phyloP scores from a whole-genome alignment of 2,113 vertebrate genomes.

The Corydoras sp. region DNA sequence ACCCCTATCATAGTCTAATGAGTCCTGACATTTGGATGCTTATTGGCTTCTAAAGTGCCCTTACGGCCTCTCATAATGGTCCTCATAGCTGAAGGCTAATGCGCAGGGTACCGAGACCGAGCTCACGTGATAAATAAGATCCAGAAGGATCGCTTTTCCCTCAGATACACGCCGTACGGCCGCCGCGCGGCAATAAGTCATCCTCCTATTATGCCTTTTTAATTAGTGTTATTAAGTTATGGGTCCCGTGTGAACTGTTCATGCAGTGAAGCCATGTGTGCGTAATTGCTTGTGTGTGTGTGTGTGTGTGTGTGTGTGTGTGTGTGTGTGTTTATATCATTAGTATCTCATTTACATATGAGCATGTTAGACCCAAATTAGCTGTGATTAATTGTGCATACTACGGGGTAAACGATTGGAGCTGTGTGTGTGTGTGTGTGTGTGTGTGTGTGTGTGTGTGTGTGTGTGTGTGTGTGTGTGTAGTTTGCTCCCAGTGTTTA shows the following conservation, averaged over 20 bases:
- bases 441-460: slow-evolving; percentile 26
- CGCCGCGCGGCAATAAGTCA: slow-evolving; percentile 64
- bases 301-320: slow-evolving; percentile 40
- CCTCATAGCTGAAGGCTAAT: slow-evolving; percentile 60
- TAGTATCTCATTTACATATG: slow-evolving; percentile 68
- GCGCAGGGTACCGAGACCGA: slow-evolving; percentile 39
- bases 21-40: slow-evolving; percentile 59
- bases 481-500: slow-evolving; percentile 15
- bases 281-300: slow-evolving; percentile 24
- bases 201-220: slow-evolving; percentile 67
- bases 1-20: slow-evolving; percentile 65
- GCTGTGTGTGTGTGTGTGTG: slow-evolving; percentile 21
- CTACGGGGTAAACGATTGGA: slow-evolving; percentile 58
- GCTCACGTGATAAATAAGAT: slow-evolving; percentile 45
- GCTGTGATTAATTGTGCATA: slow-evolving; percentile 65
- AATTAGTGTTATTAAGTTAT: slow-evolving; percentile 67
- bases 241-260: slow-evolving; percentile 61
- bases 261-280: slow-evolving; percentile 26
- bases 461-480: slow-evolving; percentile 17
- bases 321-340: slow-evolving; percentile 58
- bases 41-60: slow-evolving; percentile 52
- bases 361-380: slow-evolving; percentile 62
- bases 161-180: slow-evolving; percentile 27
- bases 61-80: slow-evolving; percentile 48
- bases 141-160: slow-evolving; percentile 19